Percentiles rank a stretch among this genome's conserved stretches.
Evolutionary conservation across 1,140 invertebrate genomes (phyloP).

Genomic region (Venustaconcha ellipsiformis): DNA sequence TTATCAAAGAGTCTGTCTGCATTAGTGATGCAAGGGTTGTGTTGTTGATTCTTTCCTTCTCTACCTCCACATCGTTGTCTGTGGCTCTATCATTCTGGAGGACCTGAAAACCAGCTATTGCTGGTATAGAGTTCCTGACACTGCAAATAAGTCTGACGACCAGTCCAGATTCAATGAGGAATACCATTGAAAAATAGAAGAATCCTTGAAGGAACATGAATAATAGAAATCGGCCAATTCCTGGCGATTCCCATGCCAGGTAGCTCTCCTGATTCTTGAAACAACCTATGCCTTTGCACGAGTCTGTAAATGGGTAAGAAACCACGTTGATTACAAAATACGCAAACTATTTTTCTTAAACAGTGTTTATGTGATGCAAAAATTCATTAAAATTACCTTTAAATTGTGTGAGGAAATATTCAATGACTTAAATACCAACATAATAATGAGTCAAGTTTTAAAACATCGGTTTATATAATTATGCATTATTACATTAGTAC

Average conservation of each 20-base stretch:
- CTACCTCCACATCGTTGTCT: neutral
- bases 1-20: slow-evolving; percentile 3
- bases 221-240: slow-evolving; percentile 72
- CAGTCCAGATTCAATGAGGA: slow-evolving; percentile 70
- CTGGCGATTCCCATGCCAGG: slow-evolving; percentile 68
- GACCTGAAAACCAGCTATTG: too few relatives aligned
- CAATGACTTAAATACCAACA: too few relatives aligned
- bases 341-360: slow-evolving; percentile 44
- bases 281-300: slow-evolving; percentile 52
- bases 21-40: slow-evolving; percentile 2
- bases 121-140: too few relatives aligned
- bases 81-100: neutral
- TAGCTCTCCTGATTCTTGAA: slow-evolving; percentile 67
- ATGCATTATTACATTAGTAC: too few relatives aligned
- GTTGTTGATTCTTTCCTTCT: slow-evolving; percentile 2
- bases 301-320: slow-evolving; percentile 19
- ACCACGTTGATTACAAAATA: too few relatives aligned
- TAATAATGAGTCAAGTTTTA: too few relatives aligned
- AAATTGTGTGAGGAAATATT: too few relatives aligned
- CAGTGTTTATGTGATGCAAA: slow-evolving; percentile 42
- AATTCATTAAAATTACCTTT: too few relatives aligned
- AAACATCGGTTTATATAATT: too few relatives aligned
- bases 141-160: too few relatives aligned
- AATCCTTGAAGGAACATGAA: slow-evolving; percentile 71
- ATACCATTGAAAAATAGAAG: slow-evolving; percentile 70